Conservation (phyloP, 2,888 invertebrate genomes). For the Pristionchus entomophagus region DNA sequence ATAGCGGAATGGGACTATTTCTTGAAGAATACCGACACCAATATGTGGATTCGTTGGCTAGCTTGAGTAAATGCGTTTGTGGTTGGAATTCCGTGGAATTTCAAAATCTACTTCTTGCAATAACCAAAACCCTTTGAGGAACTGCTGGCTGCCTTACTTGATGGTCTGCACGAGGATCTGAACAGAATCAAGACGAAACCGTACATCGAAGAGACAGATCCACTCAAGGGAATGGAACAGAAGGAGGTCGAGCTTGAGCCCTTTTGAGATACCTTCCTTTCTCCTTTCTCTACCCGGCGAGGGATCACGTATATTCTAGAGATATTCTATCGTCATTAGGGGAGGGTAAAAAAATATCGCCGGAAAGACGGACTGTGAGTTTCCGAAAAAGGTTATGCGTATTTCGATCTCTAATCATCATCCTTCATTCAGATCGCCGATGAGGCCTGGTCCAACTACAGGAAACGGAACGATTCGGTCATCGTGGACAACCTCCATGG, state of each 20-base stretch:
- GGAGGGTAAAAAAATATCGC: no score
- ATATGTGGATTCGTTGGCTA: constrained; percentile 81
- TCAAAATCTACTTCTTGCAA: no score
- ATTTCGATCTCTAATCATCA: no score
- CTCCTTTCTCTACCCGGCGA: not conserved
- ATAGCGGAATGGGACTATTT: not conserved
- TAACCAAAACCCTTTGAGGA: constrained; percentile 73
- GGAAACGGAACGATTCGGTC: no score
- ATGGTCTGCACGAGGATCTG: constrained; percentile 81
- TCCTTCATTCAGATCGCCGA: constrained; percentile 77
- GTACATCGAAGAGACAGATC: constrained; percentile 80
- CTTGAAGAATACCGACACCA: constrained; percentile 47
- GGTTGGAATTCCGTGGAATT: no score
- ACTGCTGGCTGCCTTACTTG: constrained; percentile 80
- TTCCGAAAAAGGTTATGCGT: no score
- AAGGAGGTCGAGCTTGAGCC: constrained; percentile 50
- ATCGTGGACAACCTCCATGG: no score
- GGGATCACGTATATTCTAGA: no score
- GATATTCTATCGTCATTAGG: no score
- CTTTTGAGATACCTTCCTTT: not conserved
- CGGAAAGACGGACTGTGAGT: no score
- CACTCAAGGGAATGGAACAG: constrained; percentile 52
- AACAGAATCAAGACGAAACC: constrained; percentile 81
- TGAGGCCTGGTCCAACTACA: constrained; percentile 80
- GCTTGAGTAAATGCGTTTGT: constrained; percentile 81